These are phyloP conservation scores for Porites cylindrica DNA, from an alignment of 92 coral and sea anemone genomes.

Conservation along the genomic window DNA sequence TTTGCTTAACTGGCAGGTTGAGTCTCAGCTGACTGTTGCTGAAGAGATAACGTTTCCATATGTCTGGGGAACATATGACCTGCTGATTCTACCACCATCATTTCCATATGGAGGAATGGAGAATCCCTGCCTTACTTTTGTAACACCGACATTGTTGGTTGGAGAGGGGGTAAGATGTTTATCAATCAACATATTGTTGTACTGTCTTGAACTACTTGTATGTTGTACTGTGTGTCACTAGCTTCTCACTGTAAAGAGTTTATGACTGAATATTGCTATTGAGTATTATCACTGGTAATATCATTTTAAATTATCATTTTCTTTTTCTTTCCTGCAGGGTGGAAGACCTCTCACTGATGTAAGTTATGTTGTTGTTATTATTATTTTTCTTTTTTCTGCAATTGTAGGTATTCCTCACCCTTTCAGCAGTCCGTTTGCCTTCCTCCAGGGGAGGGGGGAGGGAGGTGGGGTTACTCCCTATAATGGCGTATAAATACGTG, in stretches of 20 bases:
- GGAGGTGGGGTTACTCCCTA: too few species aligned
- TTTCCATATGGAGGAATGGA: slow-evolving; percentile 96
- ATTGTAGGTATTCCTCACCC: too few species aligned
- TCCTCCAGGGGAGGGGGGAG: too few species aligned
- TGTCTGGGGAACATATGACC: slow-evolving; percentile 84
- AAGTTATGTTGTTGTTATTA: not conserved
- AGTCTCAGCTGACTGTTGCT: slow-evolving; percentile 79
- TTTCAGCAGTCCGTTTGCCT: too few species aligned
- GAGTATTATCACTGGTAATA: not conserved
- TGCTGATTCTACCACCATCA: slow-evolving; percentile 90
- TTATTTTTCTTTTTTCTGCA: not conserved
- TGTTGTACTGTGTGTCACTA: too few species aligned
- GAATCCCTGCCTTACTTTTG: slow-evolving; percentile 90
- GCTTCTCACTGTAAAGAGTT: too few species aligned
- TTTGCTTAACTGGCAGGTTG: slow-evolving; percentile 63
- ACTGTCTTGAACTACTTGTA: too few species aligned
- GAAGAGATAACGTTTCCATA: slow-evolving; percentile 83
- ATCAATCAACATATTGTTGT: too few species aligned
- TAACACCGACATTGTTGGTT: slow-evolving; percentile 88
- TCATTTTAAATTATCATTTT: not conserved
- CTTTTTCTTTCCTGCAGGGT: slow-evolving; percentile 15
- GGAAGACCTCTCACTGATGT: slow-evolving; percentile 50
- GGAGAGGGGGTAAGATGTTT: slow-evolving; percentile 66
- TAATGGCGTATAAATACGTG: too few species aligned
- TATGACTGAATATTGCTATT: too few species aligned